Percentiles rank a stretch among this genome's conserved stretches.
Evolutionary conservation across 1,140 invertebrate species (phyloP).

Genomic region (Sipha flava): DNA sequence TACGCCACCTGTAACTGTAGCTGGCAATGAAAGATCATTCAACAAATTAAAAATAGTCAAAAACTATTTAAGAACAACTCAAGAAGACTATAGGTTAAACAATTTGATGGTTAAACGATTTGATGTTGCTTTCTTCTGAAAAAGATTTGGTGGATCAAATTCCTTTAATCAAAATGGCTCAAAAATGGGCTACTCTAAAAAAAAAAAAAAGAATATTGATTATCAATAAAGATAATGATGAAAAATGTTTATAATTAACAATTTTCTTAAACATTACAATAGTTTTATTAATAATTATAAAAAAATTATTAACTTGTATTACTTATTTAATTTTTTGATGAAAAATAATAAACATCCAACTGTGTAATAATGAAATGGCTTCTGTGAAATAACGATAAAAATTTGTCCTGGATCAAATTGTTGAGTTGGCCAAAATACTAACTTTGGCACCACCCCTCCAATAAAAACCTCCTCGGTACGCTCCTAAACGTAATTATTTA

Average conservation of each 20-base stretch:
- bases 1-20: background rate
- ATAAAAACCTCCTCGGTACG: no score
- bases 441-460: no score
- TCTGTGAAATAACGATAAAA: background rate
- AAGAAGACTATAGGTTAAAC: background rate
- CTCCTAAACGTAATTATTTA: no score
- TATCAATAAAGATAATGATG: background rate
- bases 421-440: background rate
- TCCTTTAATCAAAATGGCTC: background rate
- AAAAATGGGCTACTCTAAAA: conserved; percentile 6
- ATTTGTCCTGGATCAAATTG: background rate
- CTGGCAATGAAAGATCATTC: conserved; percentile 9
- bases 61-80: background rate
- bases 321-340: background rate
- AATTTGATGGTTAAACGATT: background rate
- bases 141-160: conserved; percentile 6
- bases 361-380: background rate
- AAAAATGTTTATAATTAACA: background rate
- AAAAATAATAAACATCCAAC: background rate
- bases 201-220: conserved; percentile 9
- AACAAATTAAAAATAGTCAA: conserved; percentile 9
- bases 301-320: background rate
- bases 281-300: background rate
- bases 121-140: background rate
- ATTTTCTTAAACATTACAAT: no score